phyloP scores from a whole-genome alignment of 2,797 vertebrate genomes.

The Threskiornis aethiopicus region DNA sequence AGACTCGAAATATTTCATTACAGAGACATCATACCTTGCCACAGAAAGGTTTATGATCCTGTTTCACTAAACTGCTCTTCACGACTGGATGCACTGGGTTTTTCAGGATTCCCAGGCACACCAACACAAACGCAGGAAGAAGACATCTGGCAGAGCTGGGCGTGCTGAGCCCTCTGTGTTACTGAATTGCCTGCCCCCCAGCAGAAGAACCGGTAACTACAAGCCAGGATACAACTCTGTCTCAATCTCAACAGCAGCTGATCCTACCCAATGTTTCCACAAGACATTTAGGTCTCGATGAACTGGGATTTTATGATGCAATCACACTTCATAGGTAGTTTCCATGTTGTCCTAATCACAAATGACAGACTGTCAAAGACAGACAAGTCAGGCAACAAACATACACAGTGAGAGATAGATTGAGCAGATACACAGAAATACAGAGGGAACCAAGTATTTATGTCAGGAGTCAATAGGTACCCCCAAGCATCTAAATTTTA shows the following conservation, averaged over 20 bases:
- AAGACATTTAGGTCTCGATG: fast-evolving
- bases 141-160: not conserved
- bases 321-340: not conserved
- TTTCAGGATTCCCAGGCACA: not conserved
- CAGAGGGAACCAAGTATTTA: not conserved
- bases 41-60: not conserved
- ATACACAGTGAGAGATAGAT: not conserved
- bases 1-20: not conserved
- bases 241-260: not conserved
- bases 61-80: not conserved
- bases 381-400: not conserved
- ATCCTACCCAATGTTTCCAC: not conserved
- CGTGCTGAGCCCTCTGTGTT: not conserved
- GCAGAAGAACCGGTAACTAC: not conserved
- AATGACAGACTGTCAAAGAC: not conserved
- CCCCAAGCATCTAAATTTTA: not conserved
- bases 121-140: not conserved
- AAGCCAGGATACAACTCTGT: not conserved
- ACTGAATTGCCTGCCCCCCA: not conserved
- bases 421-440: not conserved
- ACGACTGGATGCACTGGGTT: not conserved
- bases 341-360: not conserved
- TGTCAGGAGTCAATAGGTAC: not conserved
- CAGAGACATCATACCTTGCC: not conserved
- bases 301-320: not conserved